Conservation (phyloP, 1,140 invertebrate species). For the Meloidogyne exigua region DNA sequence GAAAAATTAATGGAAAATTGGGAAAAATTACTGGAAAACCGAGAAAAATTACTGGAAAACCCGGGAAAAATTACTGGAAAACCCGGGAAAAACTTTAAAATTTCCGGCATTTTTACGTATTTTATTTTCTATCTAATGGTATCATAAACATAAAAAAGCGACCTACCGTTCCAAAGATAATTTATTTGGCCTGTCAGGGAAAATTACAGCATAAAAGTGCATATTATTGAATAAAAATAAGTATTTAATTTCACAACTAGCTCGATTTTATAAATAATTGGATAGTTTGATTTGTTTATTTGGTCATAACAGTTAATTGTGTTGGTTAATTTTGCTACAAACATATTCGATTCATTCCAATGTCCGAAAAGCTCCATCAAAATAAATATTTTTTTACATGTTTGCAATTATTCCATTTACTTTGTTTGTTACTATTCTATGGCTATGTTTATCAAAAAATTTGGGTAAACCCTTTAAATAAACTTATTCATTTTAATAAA, state of each 20-base stretch:
- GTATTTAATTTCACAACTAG: not conserved
- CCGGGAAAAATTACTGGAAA: too few relatives aligned
- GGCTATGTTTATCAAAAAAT: slow-evolving; percentile 18
- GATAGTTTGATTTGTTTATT: not conserved
- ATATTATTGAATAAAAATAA: too few relatives aligned
- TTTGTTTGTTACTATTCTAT: slow-evolving; percentile 23
- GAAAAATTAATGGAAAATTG: too few relatives aligned
- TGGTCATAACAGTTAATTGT: not conserved
- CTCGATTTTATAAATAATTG: not conserved
- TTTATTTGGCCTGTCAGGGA: too few relatives aligned
- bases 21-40: too few relatives aligned
- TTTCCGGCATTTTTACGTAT: too few relatives aligned
- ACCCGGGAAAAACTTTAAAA: too few relatives aligned
- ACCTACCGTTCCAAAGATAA: too few relatives aligned
- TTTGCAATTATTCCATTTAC: not conserved
- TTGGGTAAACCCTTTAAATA: not conserved
- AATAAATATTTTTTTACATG: slow-evolving; percentile 1
- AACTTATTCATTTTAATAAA: not conserved
- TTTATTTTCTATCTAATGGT: too few relatives aligned
- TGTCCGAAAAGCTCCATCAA: not conserved
- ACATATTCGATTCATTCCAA: not conserved
- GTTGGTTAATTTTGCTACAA: not conserved
- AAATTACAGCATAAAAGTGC: too few relatives aligned
- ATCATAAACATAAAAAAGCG: too few relatives aligned
- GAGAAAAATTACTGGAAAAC: too few relatives aligned